Base-by-base conservation (phyloP, 2,888 invertebrate genomes). In the Dichetophora obliterata region DNA sequence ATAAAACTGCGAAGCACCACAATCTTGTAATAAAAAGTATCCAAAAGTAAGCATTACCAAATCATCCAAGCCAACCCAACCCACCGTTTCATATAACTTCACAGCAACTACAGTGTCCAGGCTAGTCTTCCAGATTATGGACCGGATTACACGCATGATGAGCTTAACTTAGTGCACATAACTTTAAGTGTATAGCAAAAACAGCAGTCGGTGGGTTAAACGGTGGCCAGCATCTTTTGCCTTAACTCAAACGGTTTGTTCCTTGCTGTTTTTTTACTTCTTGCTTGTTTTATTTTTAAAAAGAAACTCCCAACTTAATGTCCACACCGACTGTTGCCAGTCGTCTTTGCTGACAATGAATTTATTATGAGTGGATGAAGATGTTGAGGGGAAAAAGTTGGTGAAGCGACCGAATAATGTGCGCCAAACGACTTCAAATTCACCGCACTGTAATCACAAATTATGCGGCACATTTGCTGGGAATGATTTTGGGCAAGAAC, bases 61-160 rank as follows among this genome's bases (percentile, higher is more conserved):
- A 57, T 22, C 57, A 9, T 57, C 19, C 57, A 8, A 24, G 37
- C 43, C 11, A 43, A 43, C 43, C 11, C 11, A 43, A 43, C 43
- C 11, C 11, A 43, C 2, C 19, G 14, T 27, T 27, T 14, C 5
- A 19, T 27, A 22, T 27, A 8, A 59, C 57, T 27, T 27, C 57
- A 27, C 57, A 11, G 24, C 57, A 59, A 24, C 68, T 19, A 43
- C 11, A 22, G 11, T 11, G 48, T 31, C 54, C 70, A 70, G 31
- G 8, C 31, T 19, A 70, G 19, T 57, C 37, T 54, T 22, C 37
- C 71, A 59, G 57, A 71, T 59, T 71, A 57, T 22, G 54, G 37
- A 71, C 37, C 11, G 57, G 59, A 71, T 71, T 57, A 57, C 71
- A 59, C 54, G 59, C 71, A 37, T 71, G 57, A 71, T 57, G 71